Conservation (phyloP, 2,113 vertebrate species). For the Onychostoma macrolepis region DNA sequence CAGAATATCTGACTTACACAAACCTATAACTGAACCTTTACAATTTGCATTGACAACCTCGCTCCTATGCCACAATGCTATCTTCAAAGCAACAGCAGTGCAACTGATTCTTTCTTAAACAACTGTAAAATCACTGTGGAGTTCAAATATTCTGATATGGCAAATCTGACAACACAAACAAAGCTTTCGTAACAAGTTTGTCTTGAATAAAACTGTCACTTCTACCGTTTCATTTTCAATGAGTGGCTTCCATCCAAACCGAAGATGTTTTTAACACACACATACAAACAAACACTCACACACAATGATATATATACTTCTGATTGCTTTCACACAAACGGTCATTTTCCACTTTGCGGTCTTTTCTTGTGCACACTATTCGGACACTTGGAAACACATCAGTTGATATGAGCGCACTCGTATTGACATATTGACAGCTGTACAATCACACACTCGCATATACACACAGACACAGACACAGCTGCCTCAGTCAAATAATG, state of each 20-base stretch:
- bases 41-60: not conserved
- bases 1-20: not conserved
- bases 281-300: not conserved
- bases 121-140: conserved; percentile 3
- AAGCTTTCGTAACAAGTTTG: not conserved
- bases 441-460: conserved; percentile 18
- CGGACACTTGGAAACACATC: not conserved
- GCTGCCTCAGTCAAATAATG: conserved; percentile 32
- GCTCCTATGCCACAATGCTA: not conserved
- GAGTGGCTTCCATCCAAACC: not conserved
- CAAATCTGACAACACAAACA: not conserved
- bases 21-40: not conserved
- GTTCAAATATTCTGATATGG: not conserved
- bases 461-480: conserved; percentile 7
- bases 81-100: not conserved
- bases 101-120: not conserved
- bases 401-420: not conserved
- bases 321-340: not conserved
- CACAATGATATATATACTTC: not conserved
- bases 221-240: not conserved
- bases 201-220: not conserved
- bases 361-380: not conserved
- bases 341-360: not conserved
- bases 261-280: not conserved
- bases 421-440: not conserved